These are phyloP conservation scores for Drosophila triauraria DNA, from an alignment of 1,140 invertebrate genomes.

Conservation along the genomic window DNA sequence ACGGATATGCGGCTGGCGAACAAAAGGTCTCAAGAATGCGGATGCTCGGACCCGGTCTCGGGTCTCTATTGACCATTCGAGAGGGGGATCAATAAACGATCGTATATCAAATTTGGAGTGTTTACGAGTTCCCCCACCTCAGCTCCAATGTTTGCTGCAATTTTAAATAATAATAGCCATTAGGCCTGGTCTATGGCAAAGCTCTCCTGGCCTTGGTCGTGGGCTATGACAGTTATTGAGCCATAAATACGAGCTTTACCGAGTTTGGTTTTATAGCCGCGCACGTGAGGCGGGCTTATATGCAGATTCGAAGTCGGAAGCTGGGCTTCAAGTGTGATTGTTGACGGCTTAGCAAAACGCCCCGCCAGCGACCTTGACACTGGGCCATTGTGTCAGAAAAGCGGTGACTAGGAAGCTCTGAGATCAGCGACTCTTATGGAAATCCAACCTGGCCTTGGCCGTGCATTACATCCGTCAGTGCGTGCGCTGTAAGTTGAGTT, in stretches of 20 bases:
- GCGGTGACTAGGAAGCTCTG: conserved; percentile 9
- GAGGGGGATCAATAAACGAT: conserved; percentile 14
- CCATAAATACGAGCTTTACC: conserved; percentile 26
- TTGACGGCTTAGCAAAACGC: conserved; percentile 23
- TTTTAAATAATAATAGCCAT: conserved; percentile 47
- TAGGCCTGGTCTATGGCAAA: conserved; percentile 9
- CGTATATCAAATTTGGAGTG: conserved; percentile 17
- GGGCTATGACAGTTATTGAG: conserved; percentile 32
- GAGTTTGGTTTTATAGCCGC: not conserved
- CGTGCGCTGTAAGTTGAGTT: conserved; percentile 17
- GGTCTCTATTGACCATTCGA: conserved; percentile 22
- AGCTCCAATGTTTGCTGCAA: conserved; percentile 22
- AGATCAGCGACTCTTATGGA: conserved; percentile 11
- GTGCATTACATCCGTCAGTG: conserved; percentile 36
- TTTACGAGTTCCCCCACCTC: not conserved
- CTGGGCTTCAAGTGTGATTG: conserved; percentile 14
- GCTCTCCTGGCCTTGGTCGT: not conserved
- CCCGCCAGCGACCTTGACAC: conserved; percentile 19
- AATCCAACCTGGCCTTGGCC: conserved; percentile 15
- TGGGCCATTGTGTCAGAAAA: conserved; percentile 8
- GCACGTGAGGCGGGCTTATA: conserved; percentile 20
- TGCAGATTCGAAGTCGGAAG: conserved; percentile 40
- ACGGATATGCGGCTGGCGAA: conserved; percentile 37
- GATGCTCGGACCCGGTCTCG: conserved; percentile 10
- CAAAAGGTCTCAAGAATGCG: conserved; percentile 43